Evolutionary conservation across 1,140 invertebrate genomes (phyloP).

Genomic region (Cyrtorhinus lividipennis): DNA sequence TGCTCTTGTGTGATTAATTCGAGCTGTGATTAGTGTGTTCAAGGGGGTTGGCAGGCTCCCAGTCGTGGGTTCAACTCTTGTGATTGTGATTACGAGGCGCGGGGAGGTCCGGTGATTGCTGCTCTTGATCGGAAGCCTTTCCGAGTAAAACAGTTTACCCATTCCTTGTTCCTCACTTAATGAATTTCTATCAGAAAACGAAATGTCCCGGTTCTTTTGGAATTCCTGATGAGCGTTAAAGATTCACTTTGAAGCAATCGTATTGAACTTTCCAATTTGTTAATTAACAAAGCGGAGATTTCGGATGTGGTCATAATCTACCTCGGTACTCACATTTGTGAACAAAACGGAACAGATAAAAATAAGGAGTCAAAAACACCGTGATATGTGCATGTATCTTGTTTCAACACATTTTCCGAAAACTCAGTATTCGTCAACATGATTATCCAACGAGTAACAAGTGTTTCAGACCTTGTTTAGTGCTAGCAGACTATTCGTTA

Average conservation of each 20-base stretch:
- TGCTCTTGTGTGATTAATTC: slow-evolving; percentile 10
- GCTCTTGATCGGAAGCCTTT: not conserved
- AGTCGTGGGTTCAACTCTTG: not conserved
- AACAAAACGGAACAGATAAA: too few species aligned
- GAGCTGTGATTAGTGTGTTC: slow-evolving; percentile 13
- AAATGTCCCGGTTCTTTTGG: not conserved
- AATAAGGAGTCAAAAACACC: too few species aligned
- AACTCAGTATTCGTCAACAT: too few species aligned
- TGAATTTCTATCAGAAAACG: not conserved
- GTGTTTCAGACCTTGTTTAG: too few species aligned
- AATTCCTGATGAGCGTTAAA: not conserved
- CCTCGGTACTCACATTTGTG: too few species aligned
- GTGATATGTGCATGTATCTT: too few species aligned
- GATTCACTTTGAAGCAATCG: not conserved
- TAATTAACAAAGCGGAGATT: too few species aligned
- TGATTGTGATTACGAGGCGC: not conserved
- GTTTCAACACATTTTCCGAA: too few species aligned
- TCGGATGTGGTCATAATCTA: too few species aligned
- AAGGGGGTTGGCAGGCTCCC: not conserved
- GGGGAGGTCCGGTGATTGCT: slow-evolving; percentile 3
- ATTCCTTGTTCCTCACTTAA: not conserved
- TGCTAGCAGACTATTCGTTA: too few species aligned
- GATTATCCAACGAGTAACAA: too few species aligned
- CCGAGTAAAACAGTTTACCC: slow-evolving; percentile 2
- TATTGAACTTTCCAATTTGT: not conserved